Percentiles rank a stretch among this genome's conserved stretches.
Conservation (phyloP, 2,888 invertebrate genomes). For the Drosophila niveifrons region DNA sequence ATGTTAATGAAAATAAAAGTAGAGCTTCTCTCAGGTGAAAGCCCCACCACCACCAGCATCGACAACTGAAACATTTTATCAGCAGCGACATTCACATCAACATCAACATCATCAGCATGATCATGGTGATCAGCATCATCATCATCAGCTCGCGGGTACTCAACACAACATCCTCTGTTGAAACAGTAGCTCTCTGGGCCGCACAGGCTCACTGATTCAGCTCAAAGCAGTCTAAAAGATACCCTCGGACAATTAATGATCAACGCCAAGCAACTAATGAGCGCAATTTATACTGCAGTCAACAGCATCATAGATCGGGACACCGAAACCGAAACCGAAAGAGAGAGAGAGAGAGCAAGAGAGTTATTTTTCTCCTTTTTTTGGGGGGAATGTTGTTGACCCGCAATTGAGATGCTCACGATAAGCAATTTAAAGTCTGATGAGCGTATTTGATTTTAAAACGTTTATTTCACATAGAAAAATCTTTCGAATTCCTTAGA, state of each 20-base stretch:
- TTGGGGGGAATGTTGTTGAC: constrained; percentile 31
- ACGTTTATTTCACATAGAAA: not conserved
- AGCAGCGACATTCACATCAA: not conserved
- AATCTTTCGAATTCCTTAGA: too few species aligned
- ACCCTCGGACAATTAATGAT: constrained; percentile 44
- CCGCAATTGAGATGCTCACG: constrained; percentile 9
- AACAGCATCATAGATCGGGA: constrained; percentile 17
- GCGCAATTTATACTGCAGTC: constrained; percentile 43
- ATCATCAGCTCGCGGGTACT: not conserved
- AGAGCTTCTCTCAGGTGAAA: constrained; percentile 58
- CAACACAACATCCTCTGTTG: not conserved
- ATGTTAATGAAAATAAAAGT: constrained; percentile 80
- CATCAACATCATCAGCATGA: not conserved
- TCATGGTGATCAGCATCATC: not conserved
- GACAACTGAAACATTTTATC: not conserved
- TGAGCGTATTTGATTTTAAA: constrained; percentile 13
- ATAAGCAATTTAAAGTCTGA: not conserved
- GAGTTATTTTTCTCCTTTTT: not conserved
- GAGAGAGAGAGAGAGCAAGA: not conserved
- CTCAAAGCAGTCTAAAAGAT: constrained; percentile 20
- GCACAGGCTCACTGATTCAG: constrained; percentile 42
- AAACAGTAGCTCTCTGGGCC: constrained; percentile 48
- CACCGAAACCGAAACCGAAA: not conserved
- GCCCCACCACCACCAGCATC: constrained; percentile 32
- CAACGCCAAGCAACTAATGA: constrained; percentile 51